Evolutionary conservation across 2,113 vertebrate genomes (phyloP).

Genomic region (Pollimyrus isidori): DNA sequence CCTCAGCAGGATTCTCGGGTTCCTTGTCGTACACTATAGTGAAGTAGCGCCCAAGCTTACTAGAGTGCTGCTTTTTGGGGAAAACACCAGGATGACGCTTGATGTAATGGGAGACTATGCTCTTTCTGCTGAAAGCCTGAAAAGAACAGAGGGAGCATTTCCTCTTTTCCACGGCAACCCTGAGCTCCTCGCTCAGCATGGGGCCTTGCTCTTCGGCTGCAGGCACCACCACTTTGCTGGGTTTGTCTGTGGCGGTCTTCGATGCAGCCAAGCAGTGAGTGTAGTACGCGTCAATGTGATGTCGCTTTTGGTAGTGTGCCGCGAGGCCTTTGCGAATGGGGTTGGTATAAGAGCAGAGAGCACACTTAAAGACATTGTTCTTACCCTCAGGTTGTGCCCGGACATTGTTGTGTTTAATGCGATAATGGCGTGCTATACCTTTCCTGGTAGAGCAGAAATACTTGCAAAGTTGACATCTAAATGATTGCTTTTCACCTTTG

Average conservation of each 20-base stretch:
- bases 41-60: conserved; percentile 73
- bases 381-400: conserved; percentile 60
- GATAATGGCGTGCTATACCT: conserved; percentile 69
- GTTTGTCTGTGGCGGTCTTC: conserved; percentile 60
- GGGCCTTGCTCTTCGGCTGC: conserved; percentile 58
- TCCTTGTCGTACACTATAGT: conserved; percentile 64
- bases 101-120: conserved; percentile 75
- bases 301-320: conserved; percentile 72
- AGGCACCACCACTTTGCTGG: conserved; percentile 67
- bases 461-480: conserved; percentile 74
- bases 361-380: conserved; percentile 70
- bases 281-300: conserved; percentile 73
- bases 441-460: conserved; percentile 70
- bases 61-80: conserved; percentile 70
- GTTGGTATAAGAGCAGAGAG: conserved; percentile 69
- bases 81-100: conserved; percentile 75
- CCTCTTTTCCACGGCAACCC: conserved; percentile 69
- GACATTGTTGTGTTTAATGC: conserved; percentile 70
- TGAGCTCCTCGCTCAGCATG: conserved; percentile 66
- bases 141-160: conserved; percentile 72
- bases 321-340: conserved; percentile 66
- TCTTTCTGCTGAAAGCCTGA: conserved; percentile 74
- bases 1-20: conserved; percentile 51
- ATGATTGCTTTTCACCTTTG: conserved; percentile 60
- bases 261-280: conserved; percentile 69